Base-by-base conservation (phyloP, 2,888 invertebrate species). In the Gibbula magus region DNA sequence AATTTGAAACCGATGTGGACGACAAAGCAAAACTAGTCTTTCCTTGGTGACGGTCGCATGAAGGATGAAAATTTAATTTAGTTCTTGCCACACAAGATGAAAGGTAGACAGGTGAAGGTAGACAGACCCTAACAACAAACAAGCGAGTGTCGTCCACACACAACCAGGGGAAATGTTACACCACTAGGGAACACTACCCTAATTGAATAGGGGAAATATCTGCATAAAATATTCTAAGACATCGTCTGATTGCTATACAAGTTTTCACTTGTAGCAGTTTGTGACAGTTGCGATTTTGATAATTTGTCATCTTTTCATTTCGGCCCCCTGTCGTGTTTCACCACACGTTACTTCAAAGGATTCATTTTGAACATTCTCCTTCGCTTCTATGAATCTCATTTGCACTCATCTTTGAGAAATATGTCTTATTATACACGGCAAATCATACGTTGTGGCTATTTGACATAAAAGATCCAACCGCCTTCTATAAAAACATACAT, bases 21-120 rank as follows among this genome's bases (percentile, higher is more conserved):
- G 18, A 70, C 70, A 70, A 70, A 32, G 32, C 32, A 18, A 32
- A 29, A 20, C 32, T 32, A 70, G 35, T 35, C 32, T 32, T 7
- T 35, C 70, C 35, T 16, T 70, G 29, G 22, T 67, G 70, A 70
- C 10, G 35, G 32, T 32, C 39, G 18, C 70, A 35, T 35, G 70
- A 25, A 70, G 70, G 70, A 70, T 70, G 70, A 70, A 70, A 70
- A 70, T 70, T 70, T 70, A 70, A 70, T 70, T 70, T 70, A 70
- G 32, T 70, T 35, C 35, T 56, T 20, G 70, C 70, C 70, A 70
- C 70, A 70, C 70, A 70, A 35, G 70, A 20, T n/a, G 70, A 3
- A 16, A 32, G 35, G 13, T 45, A 70, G 29, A 32, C 70, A 32
- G 35, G 70, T 35, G 70, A 70, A 29, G 7, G 18, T 20, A 20